A percentile compares a stretch with the other conserved stretches of the same genome.
These are phyloP conservation scores for Morus bassanus DNA, from an alignment of 2,797 vertebrate species.

Conservation along the genomic window DNA sequence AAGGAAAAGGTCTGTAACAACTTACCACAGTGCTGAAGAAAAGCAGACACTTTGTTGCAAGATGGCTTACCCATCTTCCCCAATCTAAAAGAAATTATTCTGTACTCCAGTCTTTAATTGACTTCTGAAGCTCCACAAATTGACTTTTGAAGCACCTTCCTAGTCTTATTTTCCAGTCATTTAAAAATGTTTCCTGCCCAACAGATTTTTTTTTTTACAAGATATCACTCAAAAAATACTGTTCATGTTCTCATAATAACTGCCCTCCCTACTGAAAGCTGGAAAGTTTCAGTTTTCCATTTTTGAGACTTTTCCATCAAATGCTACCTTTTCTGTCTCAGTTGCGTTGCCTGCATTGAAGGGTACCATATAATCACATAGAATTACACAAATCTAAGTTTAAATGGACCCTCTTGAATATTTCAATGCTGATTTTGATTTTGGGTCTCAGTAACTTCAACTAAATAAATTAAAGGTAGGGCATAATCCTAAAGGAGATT, in stretches of 20 bases:
- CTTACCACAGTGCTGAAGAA: not conserved
- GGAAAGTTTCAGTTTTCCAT: not conserved
- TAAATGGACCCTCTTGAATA: not conserved
- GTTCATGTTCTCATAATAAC: not conserved
- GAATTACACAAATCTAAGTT: not conserved
- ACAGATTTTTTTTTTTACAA: not conserved
- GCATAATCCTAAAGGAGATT: not conserved
- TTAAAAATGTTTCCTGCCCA: not conserved
- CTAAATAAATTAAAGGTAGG: not conserved
- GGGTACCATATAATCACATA: accelerated
- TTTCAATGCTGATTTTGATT: not conserved
- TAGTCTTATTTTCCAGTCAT: not conserved
- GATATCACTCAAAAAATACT: not conserved
- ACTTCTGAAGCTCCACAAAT: not conserved
- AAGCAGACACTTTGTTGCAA: not conserved
- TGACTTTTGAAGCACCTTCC: not conserved
- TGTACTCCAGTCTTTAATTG: not conserved
- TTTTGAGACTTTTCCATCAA: not conserved
- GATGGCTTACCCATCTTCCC: not conserved
- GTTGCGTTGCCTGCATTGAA: not conserved
- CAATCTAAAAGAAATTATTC: not conserved
- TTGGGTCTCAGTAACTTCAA: not conserved
- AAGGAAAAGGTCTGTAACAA: not conserved
- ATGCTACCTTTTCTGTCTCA: not conserved
- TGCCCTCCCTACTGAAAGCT: not conserved